phyloP scores from a whole-genome alignment of 2,888 invertebrate species.

The Acheta domesticus region DNA sequence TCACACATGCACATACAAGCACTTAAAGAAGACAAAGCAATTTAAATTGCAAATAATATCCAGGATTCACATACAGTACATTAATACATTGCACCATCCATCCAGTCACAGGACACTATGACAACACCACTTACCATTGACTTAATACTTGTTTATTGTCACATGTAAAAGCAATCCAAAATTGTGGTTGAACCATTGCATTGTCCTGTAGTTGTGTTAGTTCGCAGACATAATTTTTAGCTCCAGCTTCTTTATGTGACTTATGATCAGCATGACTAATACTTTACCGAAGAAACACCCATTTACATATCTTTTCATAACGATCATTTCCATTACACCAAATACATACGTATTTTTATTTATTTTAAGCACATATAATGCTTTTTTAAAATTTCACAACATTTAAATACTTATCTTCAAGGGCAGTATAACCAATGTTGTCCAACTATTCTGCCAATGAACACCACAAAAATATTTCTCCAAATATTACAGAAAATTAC shows the following conservation, averaged over 20 bases:
- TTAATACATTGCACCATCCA: neutral
- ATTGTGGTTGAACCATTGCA: neutral
- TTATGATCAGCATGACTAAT: neutral
- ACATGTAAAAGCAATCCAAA: constrained; percentile 29
- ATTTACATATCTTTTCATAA: neutral
- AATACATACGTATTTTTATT: neutral
- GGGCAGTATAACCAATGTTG: no score
- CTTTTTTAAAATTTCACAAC: neutral
- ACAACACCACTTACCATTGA: neutral
- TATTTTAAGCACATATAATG: neutral
- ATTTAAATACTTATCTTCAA: neutral
- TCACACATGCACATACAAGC: neutral
- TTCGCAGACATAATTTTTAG: neutral
- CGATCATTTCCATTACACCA: neutral
- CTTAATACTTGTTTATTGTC: constrained; percentile 24
- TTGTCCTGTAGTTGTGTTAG: no score
- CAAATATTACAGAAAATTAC: constrained; percentile 12
- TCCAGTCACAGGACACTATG: neutral
- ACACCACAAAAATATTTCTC: neutral
- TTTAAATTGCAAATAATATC: neutral
- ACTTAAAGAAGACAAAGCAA: neutral
- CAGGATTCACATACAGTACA: neutral
- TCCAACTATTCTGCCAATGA: no score
- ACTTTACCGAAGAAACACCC: constrained; percentile 8
- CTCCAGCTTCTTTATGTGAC: constrained; percentile 10